Evolutionary conservation across 1,140 invertebrate genomes (phyloP).

Genomic region (Apocrypta bakeri): DNA sequence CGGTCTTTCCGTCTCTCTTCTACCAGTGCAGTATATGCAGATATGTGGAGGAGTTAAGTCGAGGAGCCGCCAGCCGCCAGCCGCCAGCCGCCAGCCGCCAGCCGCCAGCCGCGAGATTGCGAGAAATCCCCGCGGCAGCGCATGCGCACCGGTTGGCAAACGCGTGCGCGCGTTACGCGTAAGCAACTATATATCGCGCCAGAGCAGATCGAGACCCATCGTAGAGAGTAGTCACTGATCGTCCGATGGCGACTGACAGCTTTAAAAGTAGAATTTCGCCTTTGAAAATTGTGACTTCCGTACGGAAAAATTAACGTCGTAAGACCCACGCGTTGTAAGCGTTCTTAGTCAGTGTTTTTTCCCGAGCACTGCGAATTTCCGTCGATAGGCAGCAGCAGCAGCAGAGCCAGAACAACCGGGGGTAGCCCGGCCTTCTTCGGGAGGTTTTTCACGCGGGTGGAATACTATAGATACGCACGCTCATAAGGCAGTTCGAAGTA

Average conservation of each 20-base stretch:
- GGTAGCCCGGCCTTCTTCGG: conserved; percentile 7
- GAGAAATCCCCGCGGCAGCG: conserved; percentile 12
- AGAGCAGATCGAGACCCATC: background rate
- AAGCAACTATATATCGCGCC: background rate
- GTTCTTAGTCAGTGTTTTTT: background rate
- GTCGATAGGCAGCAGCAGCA: background rate
- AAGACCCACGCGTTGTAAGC: background rate
- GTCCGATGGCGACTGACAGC: conserved; percentile 70
- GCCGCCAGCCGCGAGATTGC: background rate
- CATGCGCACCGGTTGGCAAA: conserved; percentile 30
- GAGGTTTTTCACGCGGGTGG: conserved; percentile 1
- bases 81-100: too few species aligned
- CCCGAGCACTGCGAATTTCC: background rate
- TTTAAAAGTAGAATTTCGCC: conserved; percentile 71
- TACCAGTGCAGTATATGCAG: too few species aligned
- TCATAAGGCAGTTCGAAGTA: background rate
- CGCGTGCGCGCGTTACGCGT: background rate
- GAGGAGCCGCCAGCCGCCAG: too few species aligned
- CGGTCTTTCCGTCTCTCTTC: background rate
- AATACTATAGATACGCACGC: background rate
- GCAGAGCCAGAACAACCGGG: background rate
- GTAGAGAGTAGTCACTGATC: background rate
- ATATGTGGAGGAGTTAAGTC: too few species aligned
- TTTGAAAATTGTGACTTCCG: background rate
- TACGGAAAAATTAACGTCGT: background rate